phyloP scores from a whole-genome alignment of 2,888 invertebrate genomes.

The Altica lythri region DNA sequence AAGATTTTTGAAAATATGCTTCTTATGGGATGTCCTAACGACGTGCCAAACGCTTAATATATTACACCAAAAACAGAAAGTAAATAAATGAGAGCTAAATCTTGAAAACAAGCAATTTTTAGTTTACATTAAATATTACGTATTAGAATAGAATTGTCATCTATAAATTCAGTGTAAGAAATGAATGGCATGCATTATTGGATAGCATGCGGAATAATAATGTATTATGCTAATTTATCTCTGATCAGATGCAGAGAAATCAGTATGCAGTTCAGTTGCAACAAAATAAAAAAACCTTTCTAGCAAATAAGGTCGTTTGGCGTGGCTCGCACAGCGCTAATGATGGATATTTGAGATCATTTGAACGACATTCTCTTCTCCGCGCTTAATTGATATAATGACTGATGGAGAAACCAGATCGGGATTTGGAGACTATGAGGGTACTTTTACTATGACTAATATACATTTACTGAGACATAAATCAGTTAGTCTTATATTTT shows the following conservation, averaged over 20 bases:
- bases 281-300: conserved; percentile 16
- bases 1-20: too few species aligned
- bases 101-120: too few species aligned
- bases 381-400: conserved; percentile 47
- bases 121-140: too few species aligned
- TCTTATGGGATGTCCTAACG: too few species aligned
- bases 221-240: conserved; percentile 41
- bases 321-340: conserved; percentile 39
- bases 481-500: too few species aligned
- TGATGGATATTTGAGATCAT: conserved; percentile 47
- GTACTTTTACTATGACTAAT: conserved; percentile 1
- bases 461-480: not conserved
- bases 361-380: conserved; percentile 44
- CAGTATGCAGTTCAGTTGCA: conserved; percentile 34
- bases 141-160: too few species aligned
- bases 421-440: conserved; percentile 41
- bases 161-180: too few species aligned
- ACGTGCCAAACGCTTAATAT: too few species aligned
- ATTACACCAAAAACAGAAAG: too few species aligned
- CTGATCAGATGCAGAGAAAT: conserved; percentile 41
- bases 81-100: too few species aligned
- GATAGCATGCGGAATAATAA: conserved; percentile 35
- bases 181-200: conserved; percentile 25
- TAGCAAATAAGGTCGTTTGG: conserved; percentile 40
- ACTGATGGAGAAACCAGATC: conserved; percentile 36